Conservation (phyloP, 2,113 vertebrate genomes). For the Taxidea taxus region DNA sequence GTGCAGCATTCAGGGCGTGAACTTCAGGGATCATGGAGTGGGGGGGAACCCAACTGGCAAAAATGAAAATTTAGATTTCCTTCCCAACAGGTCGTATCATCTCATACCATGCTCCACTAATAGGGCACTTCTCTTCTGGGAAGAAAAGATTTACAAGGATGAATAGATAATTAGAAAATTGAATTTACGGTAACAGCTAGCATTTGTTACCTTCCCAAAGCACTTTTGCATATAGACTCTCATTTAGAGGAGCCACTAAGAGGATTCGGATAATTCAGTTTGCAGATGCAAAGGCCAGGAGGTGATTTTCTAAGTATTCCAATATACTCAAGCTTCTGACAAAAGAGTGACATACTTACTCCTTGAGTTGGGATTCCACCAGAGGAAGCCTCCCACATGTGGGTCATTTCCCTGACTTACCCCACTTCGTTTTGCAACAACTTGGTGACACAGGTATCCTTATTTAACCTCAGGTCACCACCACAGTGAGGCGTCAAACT, state of each 20-base stretch:
- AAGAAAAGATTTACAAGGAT: slow-evolving; percentile 66
- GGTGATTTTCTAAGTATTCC: slow-evolving; percentile 67
- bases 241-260: slow-evolving; percentile 40
- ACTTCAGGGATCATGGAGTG: not conserved
- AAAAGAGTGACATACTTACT: not conserved
- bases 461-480: slow-evolving; percentile 40
- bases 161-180: slow-evolving; percentile 66
- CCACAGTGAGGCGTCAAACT: slow-evolving; percentile 45
- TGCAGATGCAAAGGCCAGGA: slow-evolving; percentile 34
- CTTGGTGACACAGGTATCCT: not conserved
- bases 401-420: not conserved
- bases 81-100: slow-evolving; percentile 24
- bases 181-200: slow-evolving; percentile 70
- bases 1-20: not conserved
- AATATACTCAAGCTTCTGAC: slow-evolving; percentile 50
- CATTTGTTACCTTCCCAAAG: slow-evolving; percentile 68
- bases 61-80: slow-evolving; percentile 30
- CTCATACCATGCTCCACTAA: slow-evolving; percentile 33
- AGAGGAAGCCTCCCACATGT: not conserved
- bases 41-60: not conserved
- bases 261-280: slow-evolving; percentile 64
- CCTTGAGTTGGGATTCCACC: not conserved
- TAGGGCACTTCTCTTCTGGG: slow-evolving; percentile 54
- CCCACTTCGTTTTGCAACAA: slow-evolving; percentile 41
- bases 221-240: slow-evolving; percentile 51